These are phyloP conservation scores for Meandrusa payeni DNA, from an alignment of 2,888 invertebrate genomes.

Conservation along the genomic window DNA sequence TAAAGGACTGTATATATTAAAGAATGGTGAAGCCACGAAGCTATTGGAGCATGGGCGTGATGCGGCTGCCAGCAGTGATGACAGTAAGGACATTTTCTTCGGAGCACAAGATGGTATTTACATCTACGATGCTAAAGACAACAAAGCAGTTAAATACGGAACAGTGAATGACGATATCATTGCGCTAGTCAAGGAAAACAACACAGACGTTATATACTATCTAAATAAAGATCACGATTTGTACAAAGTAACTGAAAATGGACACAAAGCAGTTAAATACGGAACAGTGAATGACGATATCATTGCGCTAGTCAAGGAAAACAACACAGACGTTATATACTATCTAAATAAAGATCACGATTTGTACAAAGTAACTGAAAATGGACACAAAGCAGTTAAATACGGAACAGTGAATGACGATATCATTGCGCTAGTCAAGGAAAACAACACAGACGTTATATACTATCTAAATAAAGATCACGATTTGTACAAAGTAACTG, in stretches of 20 bases:
- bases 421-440: no score
- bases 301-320: no score
- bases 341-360: no score
- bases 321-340: no score
- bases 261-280: conserved; percentile 46
- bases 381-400: no score
- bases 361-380: no score
- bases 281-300: no score
- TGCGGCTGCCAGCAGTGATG: conserved; percentile 26
- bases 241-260: conserved; percentile 53
- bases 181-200: conserved; percentile 29
- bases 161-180: conserved; percentile 34
- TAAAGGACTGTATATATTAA: conserved; percentile 27
- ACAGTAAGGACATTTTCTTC: conserved; percentile 25
- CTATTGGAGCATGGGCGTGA: conserved; percentile 29
- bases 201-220: conserved; percentile 45
- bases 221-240: conserved; percentile 48
- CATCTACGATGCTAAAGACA: conserved; percentile 22
- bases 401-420: no score
- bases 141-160: conserved; percentile 34
- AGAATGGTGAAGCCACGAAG: conserved; percentile 27
- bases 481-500: no score
- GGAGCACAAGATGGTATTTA: conserved; percentile 31
- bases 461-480: no score
- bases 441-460: no score